Base-by-base conservation (phyloP, 2,888 invertebrate species). In the Microctonus brassicae region DNA sequence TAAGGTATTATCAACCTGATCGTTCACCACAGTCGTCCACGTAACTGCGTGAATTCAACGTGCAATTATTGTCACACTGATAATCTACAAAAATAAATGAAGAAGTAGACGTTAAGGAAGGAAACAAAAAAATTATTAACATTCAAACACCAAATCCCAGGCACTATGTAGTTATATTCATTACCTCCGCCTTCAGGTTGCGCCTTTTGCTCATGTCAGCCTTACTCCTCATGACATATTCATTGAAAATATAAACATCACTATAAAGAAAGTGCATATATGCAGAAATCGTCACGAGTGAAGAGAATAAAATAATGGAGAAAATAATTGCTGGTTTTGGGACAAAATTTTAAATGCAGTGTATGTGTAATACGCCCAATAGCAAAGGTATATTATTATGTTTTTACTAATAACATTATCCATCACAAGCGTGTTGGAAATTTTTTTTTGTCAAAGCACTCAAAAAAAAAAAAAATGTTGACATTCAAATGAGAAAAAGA, bases 1-100 rank as follows among this genome's bases (percentile, higher is more conserved):
- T 96, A 80, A 93, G 96, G 86, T 97, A 96, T 90, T 96, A 94
- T 91, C 94, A 94, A 82, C 95, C 95, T 33, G 92, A 86, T 47
- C 82, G 82, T 55, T 79, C 81, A 42, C 79, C 83, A 22, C 81
- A 84, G 57, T 79, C 82, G 62, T 85, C 84, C 70, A 86, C 87
- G 86, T 87, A 87, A 87, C 84, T 86, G 78, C 70, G 67, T 63
- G 66, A 70, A 60, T 61, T 62, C 61, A 71, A 73, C 70, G 75
- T 65, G 66, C 72, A 76, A 63, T 61, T 69, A 69, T 76, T 72
- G 34, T 66, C 72, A 74, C 70, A 69, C 24, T 58, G 70, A 75
- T 72, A 71, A 74, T 69, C 72, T 42, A 17, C 53, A 69, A 2
- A 17, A 33, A 53, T 58, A 36, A 26, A 24, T 39, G 22, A 33